A percentile compares a stretch with the other conserved stretches of the same genome.
Evolutionary conservation across 2,113 vertebrate species (phyloP).

Genomic region (Heptranchias perlo): DNA sequence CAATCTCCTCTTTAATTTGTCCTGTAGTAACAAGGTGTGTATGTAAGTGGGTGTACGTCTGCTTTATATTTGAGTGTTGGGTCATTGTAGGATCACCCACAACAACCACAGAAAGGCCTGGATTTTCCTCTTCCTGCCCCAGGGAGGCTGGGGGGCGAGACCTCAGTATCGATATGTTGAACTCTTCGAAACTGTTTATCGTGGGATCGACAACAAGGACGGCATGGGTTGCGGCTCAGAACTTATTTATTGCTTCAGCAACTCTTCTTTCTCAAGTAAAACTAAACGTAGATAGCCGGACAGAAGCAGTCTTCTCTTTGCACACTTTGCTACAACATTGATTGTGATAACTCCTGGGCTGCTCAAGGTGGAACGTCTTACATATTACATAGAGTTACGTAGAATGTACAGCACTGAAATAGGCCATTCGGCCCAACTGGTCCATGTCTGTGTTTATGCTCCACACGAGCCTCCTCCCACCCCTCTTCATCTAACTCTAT

Average conservation of each 20-base stretch:
- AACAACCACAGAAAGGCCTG: background rate
- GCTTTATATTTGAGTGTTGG: background rate
- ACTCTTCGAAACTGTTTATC: background rate
- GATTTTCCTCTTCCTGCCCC: background rate
- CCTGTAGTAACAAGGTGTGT: background rate
- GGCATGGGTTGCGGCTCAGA: background rate
- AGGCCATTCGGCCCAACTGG: too few species aligned
- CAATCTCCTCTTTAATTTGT: background rate
- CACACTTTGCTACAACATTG: background rate
- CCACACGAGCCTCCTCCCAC: too few species aligned
- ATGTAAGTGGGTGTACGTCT: background rate
- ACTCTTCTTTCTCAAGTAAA: background rate
- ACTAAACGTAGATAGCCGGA: background rate
- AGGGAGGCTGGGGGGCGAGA: background rate
- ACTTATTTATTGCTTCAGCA: background rate
- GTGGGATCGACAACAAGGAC: background rate
- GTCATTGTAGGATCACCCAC: background rate
- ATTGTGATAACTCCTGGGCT: too few species aligned
- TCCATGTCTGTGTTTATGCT: too few species aligned
- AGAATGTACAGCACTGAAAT: too few species aligned
- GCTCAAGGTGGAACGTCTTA: too few species aligned
- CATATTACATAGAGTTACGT: too few species aligned
- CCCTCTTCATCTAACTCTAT: too few species aligned
- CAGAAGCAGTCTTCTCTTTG: background rate
- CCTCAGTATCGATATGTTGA: background rate